Evolutionary conservation across 1,140 invertebrate species (phyloP).

Genomic region (Drosophila watanabei): DNA sequence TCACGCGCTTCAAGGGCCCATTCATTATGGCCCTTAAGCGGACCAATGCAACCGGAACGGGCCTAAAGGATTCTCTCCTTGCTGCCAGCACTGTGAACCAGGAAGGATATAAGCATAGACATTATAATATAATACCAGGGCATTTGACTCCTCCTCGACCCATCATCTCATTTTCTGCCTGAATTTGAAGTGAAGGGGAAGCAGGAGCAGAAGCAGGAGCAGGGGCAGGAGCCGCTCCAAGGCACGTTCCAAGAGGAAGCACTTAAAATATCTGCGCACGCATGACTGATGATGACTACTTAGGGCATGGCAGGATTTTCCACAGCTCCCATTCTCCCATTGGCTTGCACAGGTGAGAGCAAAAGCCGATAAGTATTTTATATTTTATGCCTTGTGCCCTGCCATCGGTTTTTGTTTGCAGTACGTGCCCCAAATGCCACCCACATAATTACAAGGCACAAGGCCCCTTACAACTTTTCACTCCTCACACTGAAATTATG

Average conservation of each 20-base stretch:
- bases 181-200: not conserved
- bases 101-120: slow-evolving; percentile 18
- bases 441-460: slow-evolving; percentile 62
- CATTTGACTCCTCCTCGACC: not conserved
- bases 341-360: slow-evolving; percentile 8
- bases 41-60: slow-evolving; percentile 1
- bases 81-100: slow-evolving; percentile 1
- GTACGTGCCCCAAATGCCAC: slow-evolving; percentile 63
- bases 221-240: slow-evolving; percentile 1
- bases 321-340: not conserved
- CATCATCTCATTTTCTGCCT: not conserved
- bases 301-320: slow-evolving; percentile 38
- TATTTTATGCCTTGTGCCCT: slow-evolving; percentile 57
- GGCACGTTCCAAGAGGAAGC: slow-evolving; percentile 74
- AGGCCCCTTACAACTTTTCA: slow-evolving; percentile 19
- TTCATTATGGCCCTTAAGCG: slow-evolving; percentile 44
- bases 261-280: slow-evolving; percentile 83
- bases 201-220: not conserved
- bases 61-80: slow-evolving; percentile 25
- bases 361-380: slow-evolving; percentile 50
- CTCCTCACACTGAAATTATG: slow-evolving; percentile 49
- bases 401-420: slow-evolving; percentile 44
- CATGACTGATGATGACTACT: slow-evolving; percentile 74
- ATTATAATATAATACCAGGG: slow-evolving; percentile 41
- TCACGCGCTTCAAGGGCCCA: slow-evolving; percentile 39